Evolutionary conservation across 2,888 invertebrate species (phyloP).

Genomic region (Agrenia bidenticulata): DNA sequence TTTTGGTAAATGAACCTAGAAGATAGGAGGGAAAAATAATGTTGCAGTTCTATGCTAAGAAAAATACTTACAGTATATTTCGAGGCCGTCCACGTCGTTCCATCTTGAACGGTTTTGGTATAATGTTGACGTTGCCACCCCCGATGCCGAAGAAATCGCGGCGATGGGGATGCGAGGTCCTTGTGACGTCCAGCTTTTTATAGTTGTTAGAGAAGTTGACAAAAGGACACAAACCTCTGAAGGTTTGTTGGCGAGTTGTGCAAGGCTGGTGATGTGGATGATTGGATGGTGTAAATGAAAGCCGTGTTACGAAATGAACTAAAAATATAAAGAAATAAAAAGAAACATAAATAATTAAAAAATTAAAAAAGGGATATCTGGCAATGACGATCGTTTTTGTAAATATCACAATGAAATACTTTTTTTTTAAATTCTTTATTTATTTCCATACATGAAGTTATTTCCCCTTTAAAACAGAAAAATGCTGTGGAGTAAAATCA

Average conservation of each 20-base stretch:
- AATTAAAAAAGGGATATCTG: no score
- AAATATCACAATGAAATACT: no score
- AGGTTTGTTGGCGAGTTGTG: neutral
- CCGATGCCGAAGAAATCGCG: conserved; percentile 3
- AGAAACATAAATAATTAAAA: no score
- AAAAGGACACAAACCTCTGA: no score
- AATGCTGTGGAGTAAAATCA: no score
- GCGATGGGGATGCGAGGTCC: neutral
- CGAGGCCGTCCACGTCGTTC: conserved; percentile 41
- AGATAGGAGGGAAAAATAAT: no score
- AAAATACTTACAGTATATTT: conserved; percentile 42
- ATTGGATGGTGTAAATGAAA: conserved; percentile 1
- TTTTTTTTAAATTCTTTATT: no score
- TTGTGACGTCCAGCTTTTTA: conserved; percentile 11
- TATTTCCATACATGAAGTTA: no score
- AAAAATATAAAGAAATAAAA: conserved; percentile 5
- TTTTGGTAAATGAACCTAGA: no score
- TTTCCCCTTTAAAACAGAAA: no score
- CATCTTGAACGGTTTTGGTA: conserved; percentile 24
- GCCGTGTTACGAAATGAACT: neutral
- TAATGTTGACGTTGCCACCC: neutral
- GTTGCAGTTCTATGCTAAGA: no score
- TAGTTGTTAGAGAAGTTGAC: neutral
- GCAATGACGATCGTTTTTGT: no score
- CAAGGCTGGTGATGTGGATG: neutral